Percentiles rank a stretch among this genome's conserved stretches.
These are phyloP conservation scores for Muscidifurax raptorellus DNA, from an alignment of 1,140 invertebrate species.

Conservation along the genomic window DNA sequence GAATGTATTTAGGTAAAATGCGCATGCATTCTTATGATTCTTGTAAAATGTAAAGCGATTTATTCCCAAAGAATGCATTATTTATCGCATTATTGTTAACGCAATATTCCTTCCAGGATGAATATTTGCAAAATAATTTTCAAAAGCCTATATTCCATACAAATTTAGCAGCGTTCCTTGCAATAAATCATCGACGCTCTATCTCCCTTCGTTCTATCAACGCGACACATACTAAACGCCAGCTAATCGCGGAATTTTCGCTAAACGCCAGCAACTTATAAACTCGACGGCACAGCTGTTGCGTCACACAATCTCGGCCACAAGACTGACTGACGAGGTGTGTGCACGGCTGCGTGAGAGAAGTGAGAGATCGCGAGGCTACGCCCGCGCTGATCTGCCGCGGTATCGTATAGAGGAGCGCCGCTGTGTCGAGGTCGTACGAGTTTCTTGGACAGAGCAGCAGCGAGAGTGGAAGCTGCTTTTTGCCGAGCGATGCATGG, in stretches of 20 bases:
- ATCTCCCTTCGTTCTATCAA: background rate
- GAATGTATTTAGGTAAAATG: no score
- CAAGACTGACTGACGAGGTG: background rate
- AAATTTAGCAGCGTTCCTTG: no score
- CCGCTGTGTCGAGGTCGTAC: conserved; percentile 6
- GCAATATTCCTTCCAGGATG: no score
- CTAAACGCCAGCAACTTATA: background rate
- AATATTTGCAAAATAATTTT: no score
- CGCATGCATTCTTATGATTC: no score
- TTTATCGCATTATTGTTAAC: no score
- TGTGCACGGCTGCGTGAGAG: background rate
- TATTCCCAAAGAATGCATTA: no score
- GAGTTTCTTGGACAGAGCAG: background rate
- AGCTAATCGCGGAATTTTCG: background rate
- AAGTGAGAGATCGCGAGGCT: conserved; percentile 4
- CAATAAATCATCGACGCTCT: background rate
- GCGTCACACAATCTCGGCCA: background rate
- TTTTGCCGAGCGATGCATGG: background rate
- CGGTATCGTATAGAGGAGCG: background rate
- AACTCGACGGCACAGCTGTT: background rate
- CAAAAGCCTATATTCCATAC: no score
- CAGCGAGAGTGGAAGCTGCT: background rate
- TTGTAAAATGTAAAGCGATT: no score
- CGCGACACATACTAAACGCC: background rate
- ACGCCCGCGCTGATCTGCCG: background rate